Evolutionary conservation across 2,888 invertebrate species (phyloP), one percentile per base, ranked within the genome.

Genomic region (Drosophila leonis): DNA sequence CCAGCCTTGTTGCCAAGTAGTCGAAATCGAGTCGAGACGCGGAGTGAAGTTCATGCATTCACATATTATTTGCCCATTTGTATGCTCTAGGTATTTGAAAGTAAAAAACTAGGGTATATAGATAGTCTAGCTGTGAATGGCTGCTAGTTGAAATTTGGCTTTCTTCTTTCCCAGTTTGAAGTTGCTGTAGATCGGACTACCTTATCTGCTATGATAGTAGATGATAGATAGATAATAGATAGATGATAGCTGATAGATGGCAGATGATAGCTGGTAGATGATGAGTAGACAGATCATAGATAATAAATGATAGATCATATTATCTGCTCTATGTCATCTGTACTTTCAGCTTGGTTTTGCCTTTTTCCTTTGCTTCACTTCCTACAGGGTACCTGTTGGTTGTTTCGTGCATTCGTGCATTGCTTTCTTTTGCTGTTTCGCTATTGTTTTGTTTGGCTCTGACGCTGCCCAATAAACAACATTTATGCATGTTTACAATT

Each of bases 401-500:
- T 8, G 9, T 6, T 46, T 37, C 13, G 33, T n/a, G n/a, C n/a
- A n/a, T 20, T 8, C 5, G 10, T 24, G 8, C 10, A 13, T 7
- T 57, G 18, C n/a, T 20, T 48, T 64, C 2, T 42, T 64, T 65
- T 15, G 48, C 63, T 54, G 62, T 61, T 66, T 46, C 24, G 66
- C 62, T 65, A 62, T 78, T 78, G 80, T 79, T 66, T 70, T 70
- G 79, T 70, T 77, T 64, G 70, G 66, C 59, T 67, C 54, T 61
- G 75, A 52, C 61, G 46, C 66, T 75, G 75, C 59, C 77, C 80
- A 80, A 81, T 83, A 81, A 81, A 81, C 78, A 82, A 78, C 83
- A 78, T 81, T 83, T 78, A 82, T 83, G 78, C 82, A 81, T 83
- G 82, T 83, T 83, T 83, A 83, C 84, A 83, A 83, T 83, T 83